Evolutionary conservation across 2,797 vertebrate species (phyloP), one percentile per base, ranked within the genome.

Genomic region (Neoniphon sammara): DNA sequence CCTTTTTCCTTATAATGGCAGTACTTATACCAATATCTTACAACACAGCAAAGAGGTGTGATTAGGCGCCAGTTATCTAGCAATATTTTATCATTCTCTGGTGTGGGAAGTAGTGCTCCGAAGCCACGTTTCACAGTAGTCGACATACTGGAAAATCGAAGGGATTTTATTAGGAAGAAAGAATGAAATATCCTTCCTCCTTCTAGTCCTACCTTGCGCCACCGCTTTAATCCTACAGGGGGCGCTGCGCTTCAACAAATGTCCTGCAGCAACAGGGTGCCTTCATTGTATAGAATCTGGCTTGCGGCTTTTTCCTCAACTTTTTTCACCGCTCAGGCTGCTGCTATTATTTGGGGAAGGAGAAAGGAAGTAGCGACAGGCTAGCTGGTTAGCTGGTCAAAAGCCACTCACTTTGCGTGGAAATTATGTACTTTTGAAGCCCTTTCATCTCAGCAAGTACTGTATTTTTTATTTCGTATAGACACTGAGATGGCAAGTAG

Each of bases 331-430:
- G 67, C 82, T 82, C 82, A 68, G 68, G 52, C 85, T 70, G 83
- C 80, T 77, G 77, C 85, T 87, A 82, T 83, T 89, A 81, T 86
- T 86, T 61, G 36, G 80, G 31, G 82, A 58, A 4, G 77, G 87
- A 92, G 91, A 90, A 90, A 92, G 92, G 93, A 94, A 94, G 92
- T 94, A 87, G 88, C 88, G 75, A 67, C 85, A 44, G 83, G 91
- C 93, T 92, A 92, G 82, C 89, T 67, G 65, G 83, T 85, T 92
- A 93, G 92, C 91, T 81, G 81, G 50, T 78, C 57, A 30, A 70
- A 70, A 85, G 46, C 44, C 67, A 44, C n/a, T 25, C 66, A 55
- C 31, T 46, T 70, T 62, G 62, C 36, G 42, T 65, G 50, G 53
- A 66, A 75, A 63, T 46, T 53, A 23, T 54, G 60, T 36, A 71